phyloP scores from a whole-genome alignment of 2,888 invertebrate genomes.

The Rhagophthalmus giganteus region DNA sequence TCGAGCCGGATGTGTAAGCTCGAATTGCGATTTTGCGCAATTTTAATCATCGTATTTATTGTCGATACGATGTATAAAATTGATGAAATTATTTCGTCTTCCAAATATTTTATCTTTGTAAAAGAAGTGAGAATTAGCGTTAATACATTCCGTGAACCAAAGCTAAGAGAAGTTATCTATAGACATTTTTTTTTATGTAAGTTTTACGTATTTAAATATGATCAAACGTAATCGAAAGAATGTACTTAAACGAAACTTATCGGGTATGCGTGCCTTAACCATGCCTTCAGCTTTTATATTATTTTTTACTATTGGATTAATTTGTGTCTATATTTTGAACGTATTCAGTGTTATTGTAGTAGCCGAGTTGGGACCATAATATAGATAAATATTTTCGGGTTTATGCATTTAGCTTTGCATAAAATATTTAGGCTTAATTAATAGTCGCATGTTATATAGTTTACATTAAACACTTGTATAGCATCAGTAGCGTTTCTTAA shows the following conservation, averaged over 20 bases:
- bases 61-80: slow-evolving; percentile 7
- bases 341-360: slow-evolving; percentile 20
- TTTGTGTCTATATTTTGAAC: slow-evolving; percentile 32
- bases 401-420: slow-evolving; percentile 24
- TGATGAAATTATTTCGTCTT: slow-evolving; percentile 36
- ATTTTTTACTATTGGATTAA: slow-evolving; percentile 17
- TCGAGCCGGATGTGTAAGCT: slow-evolving; percentile 1
- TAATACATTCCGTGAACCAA: slow-evolving; percentile 48
- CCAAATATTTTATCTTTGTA: slow-evolving; percentile 30
- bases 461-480: slow-evolving; percentile 20
- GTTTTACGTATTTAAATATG: slow-evolving; percentile 36
- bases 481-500: slow-evolving; percentile 7
- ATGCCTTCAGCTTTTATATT: slow-evolving; percentile 30
- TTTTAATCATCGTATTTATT: too few species aligned
- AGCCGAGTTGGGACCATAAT: slow-evolving; percentile 24
- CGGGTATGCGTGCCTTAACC: slow-evolving; percentile 43
- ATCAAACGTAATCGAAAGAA: slow-evolving; percentile 39
- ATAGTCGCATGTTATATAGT: slow-evolving; percentile 19
- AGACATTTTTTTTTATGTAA: slow-evolving; percentile 20
- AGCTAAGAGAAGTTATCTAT: slow-evolving; percentile 32
- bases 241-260: slow-evolving; percentile 43
- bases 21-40: neutral
- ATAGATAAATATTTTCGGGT: slow-evolving; percentile 9
- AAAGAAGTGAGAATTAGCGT: slow-evolving; percentile 31
- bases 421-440: slow-evolving; percentile 19